Evolutionary conservation across 92 coral and sea anemone genomes (phyloP), one percentile per base, ranked within the genome.

Genomic region (Virgularia gustaviana): DNA sequence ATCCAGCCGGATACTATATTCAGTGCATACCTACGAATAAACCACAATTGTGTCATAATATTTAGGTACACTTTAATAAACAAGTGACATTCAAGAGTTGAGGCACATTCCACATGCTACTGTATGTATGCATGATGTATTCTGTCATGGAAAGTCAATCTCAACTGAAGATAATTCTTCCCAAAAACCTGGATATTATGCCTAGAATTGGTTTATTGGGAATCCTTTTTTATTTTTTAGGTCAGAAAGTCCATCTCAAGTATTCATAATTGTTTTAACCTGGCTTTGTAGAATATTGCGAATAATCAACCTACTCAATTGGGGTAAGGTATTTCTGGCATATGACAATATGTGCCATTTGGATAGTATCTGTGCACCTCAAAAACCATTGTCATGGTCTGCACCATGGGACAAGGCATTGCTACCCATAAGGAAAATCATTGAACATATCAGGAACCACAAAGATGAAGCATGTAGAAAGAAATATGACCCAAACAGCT

Each of bases 261-360:
- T 81, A 2, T 75, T 81, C 20, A 2, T 81, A 13, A 75, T 75
- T 16, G 49, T 81, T 13, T 62, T 81, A 1, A 51, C 76, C 2
- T 81, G 81, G 85, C 81, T 75, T 3, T 81, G 52, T 31, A 27
- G 32, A 2, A 54, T 65, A 18, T 16, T 81, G 5, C 53, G 65
- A 44, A 2, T 19, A 3, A 28, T 75, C 3, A 52, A 29, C 35
- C 71, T 71, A 0, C 0, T 15, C 37, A 13, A 74, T 30, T 81
- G 77, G 77, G 24, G 30, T 19, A 75, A 75, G 6, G 30, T 81
- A 9, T 65, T 56, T 32, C 28, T 75, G 28, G 34, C 86, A 25
- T 81, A 75, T 67, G 78, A 81, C 33, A 81, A 81, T 53, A 81
- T 76, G 82, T 81, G 78, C 72, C 78, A 75, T 68, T 38, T 68